Evolutionary conservation across 2,888 invertebrate species (phyloP), one percentile per base, ranked within the genome.

Genomic region (Drosophila prolongata): DNA sequence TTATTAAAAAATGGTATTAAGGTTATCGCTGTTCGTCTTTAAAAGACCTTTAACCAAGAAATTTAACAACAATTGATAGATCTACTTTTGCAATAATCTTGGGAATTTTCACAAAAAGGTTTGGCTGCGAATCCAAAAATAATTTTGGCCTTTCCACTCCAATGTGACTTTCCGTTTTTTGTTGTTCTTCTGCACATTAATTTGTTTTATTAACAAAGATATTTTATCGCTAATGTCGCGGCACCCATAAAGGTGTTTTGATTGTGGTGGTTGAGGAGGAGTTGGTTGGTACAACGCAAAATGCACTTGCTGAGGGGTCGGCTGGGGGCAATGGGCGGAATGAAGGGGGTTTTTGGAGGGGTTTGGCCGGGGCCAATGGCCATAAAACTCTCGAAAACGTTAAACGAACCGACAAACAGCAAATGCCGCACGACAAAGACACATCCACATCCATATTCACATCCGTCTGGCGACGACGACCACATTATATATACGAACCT

Each of bases 151-250:
- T 49, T 60, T 61, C 62, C 54, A 46, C 35, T n/a, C 40, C 19
- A n/a, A 27, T n/a, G 46, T 61, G 43, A 37, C 62, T 57, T 64
- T 70, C 42, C 19, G n/a, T 43, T 34, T 71, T 72, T 27, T 19
- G 46, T 53, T 30, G 47, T 40, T 14, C 14, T 19, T 64, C 73
- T 42, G 34, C 27, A 53, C 62, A 77, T 65, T 78, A 66, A 78
- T 80, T 80, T 88, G 80, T 80, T 86, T 86, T 75, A 83, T 86
- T 80, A 85, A 83, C 80, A 88, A 85, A 73, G 71, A 83, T 76
- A 80, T 77, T 86, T 77, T 88, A 88, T 86, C 84, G 78, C 76
- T 75, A 69, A 71, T 76, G 76, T 71, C 73, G 82, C 84, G 89
- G 80, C 79, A 75, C 58, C 68, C 75, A 88, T 78, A 79, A 86